Evolutionary conservation across 2,113 vertebrate species (phyloP), one percentile per base, ranked within the genome.

Genomic region (Triplophysa dalaica): DNA sequence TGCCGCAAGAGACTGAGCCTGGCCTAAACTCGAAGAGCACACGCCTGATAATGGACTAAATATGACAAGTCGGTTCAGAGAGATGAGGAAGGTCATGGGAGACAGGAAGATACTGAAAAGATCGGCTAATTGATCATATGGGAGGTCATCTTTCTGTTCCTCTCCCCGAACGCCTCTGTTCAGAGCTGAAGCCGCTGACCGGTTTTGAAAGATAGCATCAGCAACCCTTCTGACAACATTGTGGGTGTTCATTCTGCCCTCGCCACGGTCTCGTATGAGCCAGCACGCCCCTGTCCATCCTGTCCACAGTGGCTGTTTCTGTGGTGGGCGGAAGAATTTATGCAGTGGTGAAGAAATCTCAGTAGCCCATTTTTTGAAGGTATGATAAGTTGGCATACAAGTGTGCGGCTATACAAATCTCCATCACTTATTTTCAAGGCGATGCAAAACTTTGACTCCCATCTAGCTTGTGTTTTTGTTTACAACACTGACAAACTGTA

Each of bases 401-500:
- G 21, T 19, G 26, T 75, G 60, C 11, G 21, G 79, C 21, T 77
- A 38, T 74, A 50, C 19, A 66, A 45, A 41, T 61, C 73, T 61
- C 69, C 66, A 78, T 78, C 76, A 85, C 70, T 87, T 82, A 72
- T 77, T 77, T 52, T 75, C 60, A 65, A 77, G 29, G 43, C 60
- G 33, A 24, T 16, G 73, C 69, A 24, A 83, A 77, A 80, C 58
- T 64, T 79, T 77, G 45, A 66, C 48, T 68, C 48, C 24, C 52
- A 65, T 64, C 52, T 61, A 78, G 33, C 78, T 70, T 63, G 38
- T 22, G 24, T 75, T 76, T 79, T 85, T 66, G 78, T 82, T 87
- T 79, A 78, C 67, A 61, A 52, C 54, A 29, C 61, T 81, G 82
- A 78, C 79, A 81, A 85, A 87, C 85, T 83, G 82, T 83, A 87